These are phyloP conservation scores for Myocastor coypus DNA, from an alignment of 2,113 vertebrate species.

Conservation along the genomic window DNA sequence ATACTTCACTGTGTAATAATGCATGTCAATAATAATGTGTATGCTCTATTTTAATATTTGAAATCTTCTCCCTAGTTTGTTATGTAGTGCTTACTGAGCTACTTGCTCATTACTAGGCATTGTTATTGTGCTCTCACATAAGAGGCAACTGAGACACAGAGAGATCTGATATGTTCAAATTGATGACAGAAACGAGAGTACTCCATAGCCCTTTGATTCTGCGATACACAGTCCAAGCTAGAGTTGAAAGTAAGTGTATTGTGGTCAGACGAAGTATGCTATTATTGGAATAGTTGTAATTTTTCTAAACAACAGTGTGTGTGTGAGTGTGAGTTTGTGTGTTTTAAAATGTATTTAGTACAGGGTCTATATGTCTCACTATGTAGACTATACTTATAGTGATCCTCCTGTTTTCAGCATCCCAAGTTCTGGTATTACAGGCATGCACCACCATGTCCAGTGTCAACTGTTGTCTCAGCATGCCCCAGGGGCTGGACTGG, in stretches of 20 bases:
- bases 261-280: not conserved
- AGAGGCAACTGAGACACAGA: not conserved
- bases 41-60: not conserved
- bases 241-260: not conserved
- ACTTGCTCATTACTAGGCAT: not conserved
- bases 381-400: too few relatives aligned
- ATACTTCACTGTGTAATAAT: not conserved
- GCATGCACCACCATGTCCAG: too few relatives aligned
- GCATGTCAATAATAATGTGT: not conserved
- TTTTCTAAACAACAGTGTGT: not conserved
- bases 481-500: too few relatives aligned
- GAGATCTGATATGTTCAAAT: not conserved
- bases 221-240: not conserved
- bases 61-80: not conserved
- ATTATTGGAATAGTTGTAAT: not conserved
- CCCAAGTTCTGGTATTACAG: too few relatives aligned
- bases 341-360: too few relatives aligned
- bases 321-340: not conserved
- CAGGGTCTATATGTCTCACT: too few relatives aligned
- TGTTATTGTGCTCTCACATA: not conserved
- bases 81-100: not conserved
- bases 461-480: too few relatives aligned
- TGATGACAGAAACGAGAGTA: not conserved
- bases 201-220: accelerated
- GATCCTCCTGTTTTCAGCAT: too few relatives aligned